Evolutionary conservation across 2,888 invertebrate species (phyloP), one percentile per base, ranked within the genome.

Genomic region (Teinopalpus imperialis): DNA sequence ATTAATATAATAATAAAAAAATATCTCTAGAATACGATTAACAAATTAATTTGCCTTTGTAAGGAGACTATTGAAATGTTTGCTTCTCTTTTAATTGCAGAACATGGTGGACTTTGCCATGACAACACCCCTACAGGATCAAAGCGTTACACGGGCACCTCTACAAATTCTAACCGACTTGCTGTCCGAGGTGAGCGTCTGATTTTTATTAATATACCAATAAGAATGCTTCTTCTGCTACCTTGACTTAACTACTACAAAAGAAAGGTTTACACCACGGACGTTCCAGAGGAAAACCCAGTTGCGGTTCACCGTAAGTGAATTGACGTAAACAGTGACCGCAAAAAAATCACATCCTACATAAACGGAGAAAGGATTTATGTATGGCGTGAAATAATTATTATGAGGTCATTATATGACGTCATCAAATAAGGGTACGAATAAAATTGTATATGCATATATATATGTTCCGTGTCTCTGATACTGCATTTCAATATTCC

Each of bases 121-220:
- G 69, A 91, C 91, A 49, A 94, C 94, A 2, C 94, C 94, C 0
- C 87, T 95, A 31, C 94, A 95, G 77, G 95, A 95, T 66, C 93
- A 94, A 53, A 90, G 91, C 59, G 93, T 95, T 24, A 92, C 93
- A 49, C 91, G 93, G 36, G 92, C 92, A 20, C 94, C 95, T 2
- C 74, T 95, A 50, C 92, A 93, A 62, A 91, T 94, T 12, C 92
- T 94, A 10, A 94, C 94, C 2, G 92, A 92, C 60, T 82, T 95
- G 30, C 82, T 95, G 26, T 91, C 92, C 43, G 90, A 91, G 73
- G 90, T 90, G 65, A 66, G 58, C 44, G 47, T 36, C 32, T 7
- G 26, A 2, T 4, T 30, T 20, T 13, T 7, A 13, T 6, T 10
- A 13, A 12, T 10, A 27, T 10, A 16, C 16, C 16, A 16, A 16